Conservation (phyloP, 1,140 invertebrate species). For the Diabrotica undecimpunctata region DNA sequence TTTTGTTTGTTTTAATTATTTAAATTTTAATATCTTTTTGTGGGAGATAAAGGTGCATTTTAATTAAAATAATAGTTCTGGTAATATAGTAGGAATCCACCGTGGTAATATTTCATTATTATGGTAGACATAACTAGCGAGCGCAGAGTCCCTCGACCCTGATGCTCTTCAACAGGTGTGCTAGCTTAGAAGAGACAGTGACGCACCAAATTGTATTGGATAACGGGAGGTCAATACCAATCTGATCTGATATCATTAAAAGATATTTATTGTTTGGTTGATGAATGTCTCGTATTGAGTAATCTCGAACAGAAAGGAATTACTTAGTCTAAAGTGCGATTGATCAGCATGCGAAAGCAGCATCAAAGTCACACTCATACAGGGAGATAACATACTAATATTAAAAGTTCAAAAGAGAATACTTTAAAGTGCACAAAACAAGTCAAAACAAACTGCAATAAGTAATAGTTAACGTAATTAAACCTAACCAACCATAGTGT, state of each 20-base stretch:
- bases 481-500: no score
- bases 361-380: no score
- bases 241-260: conserved; percentile 21
- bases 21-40: not conserved
- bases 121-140: not conserved
- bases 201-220: not conserved
- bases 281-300: no score
- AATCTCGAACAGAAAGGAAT: no score
- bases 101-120: not conserved
- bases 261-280: not conserved
- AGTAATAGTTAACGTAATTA: no score
- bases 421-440: no score
- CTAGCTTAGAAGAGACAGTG: not conserved
- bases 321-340: no score
- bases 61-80: not conserved
- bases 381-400: no score
- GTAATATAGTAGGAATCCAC: not conserved
- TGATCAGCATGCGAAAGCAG: no score
- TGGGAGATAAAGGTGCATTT: no score
- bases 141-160: not conserved
- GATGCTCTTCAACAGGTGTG: not conserved
- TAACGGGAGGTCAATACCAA: not conserved
- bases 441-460: no score
- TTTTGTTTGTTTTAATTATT: not conserved
- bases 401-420: no score